phyloP scores from a whole-genome alignment of 2,113 vertebrate species.

The Gasterosteus nipponicus region DNA sequence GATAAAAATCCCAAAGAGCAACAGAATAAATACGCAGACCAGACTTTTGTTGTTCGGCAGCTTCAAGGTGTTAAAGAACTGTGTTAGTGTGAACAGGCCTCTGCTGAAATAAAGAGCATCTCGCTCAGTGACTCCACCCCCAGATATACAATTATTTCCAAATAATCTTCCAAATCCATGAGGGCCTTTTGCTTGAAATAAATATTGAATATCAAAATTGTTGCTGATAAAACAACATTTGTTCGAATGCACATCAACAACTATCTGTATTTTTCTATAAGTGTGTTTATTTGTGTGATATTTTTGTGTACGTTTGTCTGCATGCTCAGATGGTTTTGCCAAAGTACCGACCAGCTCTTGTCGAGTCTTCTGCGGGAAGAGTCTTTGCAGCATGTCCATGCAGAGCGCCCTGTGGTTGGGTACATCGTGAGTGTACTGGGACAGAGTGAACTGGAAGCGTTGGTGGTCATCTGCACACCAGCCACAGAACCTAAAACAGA shows the following conservation, averaged over 20 bases:
- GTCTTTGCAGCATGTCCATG: conserved; percentile 87
- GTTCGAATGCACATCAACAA: neutral
- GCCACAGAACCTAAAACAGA: conserved; percentile 79
- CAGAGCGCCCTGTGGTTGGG: conserved; percentile 84
- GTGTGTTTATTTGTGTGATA: neutral
- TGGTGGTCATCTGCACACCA: conserved; percentile 87
- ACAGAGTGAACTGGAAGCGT: conserved; percentile 82
- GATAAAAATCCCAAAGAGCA: neutral
- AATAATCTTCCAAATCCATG: neutral
- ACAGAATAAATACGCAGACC: neutral
- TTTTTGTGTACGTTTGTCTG: neutral
- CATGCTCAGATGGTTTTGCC: neutral
- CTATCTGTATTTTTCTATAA: neutral
- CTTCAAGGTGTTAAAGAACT: neutral
- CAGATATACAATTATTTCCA: neutral
- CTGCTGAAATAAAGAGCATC: neutral
- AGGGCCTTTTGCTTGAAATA: neutral
- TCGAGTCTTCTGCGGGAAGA: conserved; percentile 85
- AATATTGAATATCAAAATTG: neutral
- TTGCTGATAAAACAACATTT: neutral
- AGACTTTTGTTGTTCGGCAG: neutral
- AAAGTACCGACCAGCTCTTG: conserved; percentile 86
- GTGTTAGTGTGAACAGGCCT: neutral
- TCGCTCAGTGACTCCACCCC: neutral
- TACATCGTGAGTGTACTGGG: conserved; percentile 83